Conservation (phyloP, 2,797 vertebrate genomes). For the Neosilurus mollespiculum region DNA sequence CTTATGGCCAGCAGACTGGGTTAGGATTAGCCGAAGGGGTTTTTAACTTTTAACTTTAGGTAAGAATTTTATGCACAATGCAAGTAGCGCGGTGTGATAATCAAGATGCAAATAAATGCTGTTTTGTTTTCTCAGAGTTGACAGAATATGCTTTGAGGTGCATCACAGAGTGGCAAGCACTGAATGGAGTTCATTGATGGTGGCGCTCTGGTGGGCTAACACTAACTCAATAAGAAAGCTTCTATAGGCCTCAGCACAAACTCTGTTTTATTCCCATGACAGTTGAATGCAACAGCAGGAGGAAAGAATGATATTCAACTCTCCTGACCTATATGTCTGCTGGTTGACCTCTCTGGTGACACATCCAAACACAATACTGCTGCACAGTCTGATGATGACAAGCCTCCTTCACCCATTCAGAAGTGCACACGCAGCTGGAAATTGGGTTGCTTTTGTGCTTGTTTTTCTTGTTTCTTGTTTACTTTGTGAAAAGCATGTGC, state of each 20-base stretch:
- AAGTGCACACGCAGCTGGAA: constrained; percentile 47
- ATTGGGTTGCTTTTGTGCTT: constrained; percentile 38
- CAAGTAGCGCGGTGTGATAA: neutral
- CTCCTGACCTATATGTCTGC: constrained; percentile 76
- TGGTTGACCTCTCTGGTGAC: constrained; percentile 66
- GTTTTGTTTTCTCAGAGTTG: constrained; percentile 17
- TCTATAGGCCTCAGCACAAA: constrained; percentile 56
- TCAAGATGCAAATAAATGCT: constrained; percentile 27
- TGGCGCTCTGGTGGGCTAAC: constrained; percentile 62
- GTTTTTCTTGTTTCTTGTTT: constrained; percentile 23
- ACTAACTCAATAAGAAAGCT: constrained; percentile 57
- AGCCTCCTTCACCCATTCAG: constrained; percentile 50
- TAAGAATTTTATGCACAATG: constrained; percentile 20
- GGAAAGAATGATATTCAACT: constrained; percentile 65
- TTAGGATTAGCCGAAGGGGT: neutral
- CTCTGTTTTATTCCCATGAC: constrained; percentile 66
- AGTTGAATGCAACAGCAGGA: constrained; percentile 58
- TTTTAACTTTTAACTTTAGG: constrained; percentile 30
- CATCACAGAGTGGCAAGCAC: constrained; percentile 10
- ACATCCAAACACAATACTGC: constrained; percentile 61
- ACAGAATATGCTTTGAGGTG: constrained; percentile 22
- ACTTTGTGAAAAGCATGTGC: constrained; percentile 2
- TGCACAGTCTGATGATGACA: constrained; percentile 51
- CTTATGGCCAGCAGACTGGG: neutral
- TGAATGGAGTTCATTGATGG: constrained; percentile 23